These are phyloP conservation scores for Platorchestia sp. DNA, from an alignment of 1,140 invertebrate species.

Conservation along the genomic window DNA sequence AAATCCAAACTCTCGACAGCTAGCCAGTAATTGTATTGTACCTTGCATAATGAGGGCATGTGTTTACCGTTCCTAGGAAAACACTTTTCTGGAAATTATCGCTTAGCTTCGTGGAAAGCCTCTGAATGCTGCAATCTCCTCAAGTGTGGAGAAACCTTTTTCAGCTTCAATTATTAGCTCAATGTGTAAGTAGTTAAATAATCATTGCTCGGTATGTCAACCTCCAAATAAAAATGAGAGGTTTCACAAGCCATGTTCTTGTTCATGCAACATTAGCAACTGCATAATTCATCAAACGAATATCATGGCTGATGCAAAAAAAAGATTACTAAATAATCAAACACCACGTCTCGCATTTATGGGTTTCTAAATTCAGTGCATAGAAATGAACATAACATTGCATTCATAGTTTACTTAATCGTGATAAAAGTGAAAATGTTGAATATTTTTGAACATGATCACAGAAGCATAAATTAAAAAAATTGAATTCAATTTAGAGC, in stretches of 20 bases:
- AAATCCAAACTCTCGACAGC: neutral
- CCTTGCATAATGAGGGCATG: neutral
- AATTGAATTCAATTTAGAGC: too few relatives aligned
- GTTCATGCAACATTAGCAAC: neutral
- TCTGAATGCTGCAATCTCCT: neutral
- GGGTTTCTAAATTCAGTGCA: too few relatives aligned
- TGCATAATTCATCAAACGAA: neutral
- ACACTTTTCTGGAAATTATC: neutral
- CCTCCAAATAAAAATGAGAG: neutral
- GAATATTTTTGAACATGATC: too few relatives aligned
- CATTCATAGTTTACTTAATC: too few relatives aligned
- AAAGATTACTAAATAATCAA: neutral
- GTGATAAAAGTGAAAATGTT: too few relatives aligned
- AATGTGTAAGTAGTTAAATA: neutral
- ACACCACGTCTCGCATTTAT: too few relatives aligned
- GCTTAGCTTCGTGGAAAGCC: neutral
- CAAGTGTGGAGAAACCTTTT: neutral
- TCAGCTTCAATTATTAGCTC: neutral
- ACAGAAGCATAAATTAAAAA: too few relatives aligned
- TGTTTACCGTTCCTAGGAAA: neutral
- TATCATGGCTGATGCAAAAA: neutral
- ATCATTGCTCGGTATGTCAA: neutral
- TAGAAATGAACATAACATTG: too few relatives aligned
- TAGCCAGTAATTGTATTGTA: neutral
- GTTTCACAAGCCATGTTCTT: neutral